phyloP scores from a whole-genome alignment of 1,140 invertebrate species.

The Drosophila murphyi region DNA sequence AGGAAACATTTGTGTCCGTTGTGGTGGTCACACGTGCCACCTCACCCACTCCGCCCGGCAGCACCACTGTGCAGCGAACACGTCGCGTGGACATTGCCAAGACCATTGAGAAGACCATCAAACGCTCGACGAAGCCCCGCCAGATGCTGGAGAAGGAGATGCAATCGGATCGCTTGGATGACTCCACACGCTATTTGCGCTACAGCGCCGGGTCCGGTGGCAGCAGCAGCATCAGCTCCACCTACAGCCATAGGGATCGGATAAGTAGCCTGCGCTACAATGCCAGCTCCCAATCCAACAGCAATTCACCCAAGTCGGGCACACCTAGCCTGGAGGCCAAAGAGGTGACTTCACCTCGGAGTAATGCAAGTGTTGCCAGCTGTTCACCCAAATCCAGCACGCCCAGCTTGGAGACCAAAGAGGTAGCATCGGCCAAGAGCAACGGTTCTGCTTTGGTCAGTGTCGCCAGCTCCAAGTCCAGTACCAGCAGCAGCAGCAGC shows the following conservation, averaged over 20 bases:
- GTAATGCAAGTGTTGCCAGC: slow-evolving; percentile 22
- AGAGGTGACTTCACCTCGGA: not conserved
- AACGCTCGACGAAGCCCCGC: slow-evolving; percentile 85
- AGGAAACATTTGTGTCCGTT: slow-evolving; percentile 85
- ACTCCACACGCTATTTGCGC: slow-evolving; percentile 87
- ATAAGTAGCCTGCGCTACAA: slow-evolving; percentile 82
- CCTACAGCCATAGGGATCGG: slow-evolving; percentile 88
- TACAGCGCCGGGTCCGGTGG: slow-evolving; percentile 84
- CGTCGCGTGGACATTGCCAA: slow-evolving; percentile 89
- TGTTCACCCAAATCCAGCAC: not conserved
- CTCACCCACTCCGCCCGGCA: slow-evolving; percentile 90
- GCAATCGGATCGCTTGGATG: slow-evolving; percentile 89
- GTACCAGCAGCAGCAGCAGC: slow-evolving; percentile 17
- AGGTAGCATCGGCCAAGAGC: slow-evolving; percentile 12
- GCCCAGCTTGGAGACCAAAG: not conserved
- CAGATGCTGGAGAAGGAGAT: slow-evolving; percentile 88
- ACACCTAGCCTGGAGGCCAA: slow-evolving; percentile 16
- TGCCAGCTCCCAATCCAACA: slow-evolving; percentile 57
- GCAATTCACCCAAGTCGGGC: slow-evolving; percentile 29
- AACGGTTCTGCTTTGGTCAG: slow-evolving; percentile 12
- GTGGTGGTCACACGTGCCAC: slow-evolving; percentile 90
- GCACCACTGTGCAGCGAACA: slow-evolving; percentile 86
- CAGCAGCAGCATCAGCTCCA: slow-evolving; percentile 86
- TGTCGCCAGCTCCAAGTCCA: slow-evolving; percentile 12
- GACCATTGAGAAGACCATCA: slow-evolving; percentile 88